These are phyloP conservation scores for Atlantisia rogersi DNA, from an alignment of 2,113 vertebrate species.

Conservation along the genomic window DNA sequence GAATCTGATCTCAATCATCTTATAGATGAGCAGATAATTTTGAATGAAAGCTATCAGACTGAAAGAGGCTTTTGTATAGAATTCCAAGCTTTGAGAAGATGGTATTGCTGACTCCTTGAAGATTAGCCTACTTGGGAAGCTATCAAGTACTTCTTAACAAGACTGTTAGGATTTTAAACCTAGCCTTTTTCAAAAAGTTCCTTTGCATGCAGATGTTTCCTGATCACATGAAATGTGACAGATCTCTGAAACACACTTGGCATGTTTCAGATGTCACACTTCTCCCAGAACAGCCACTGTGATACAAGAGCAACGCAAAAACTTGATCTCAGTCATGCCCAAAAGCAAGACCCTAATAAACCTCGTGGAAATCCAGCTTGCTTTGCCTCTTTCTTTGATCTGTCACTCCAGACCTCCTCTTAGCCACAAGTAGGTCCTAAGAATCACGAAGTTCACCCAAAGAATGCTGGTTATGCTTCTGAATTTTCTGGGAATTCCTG, in stretches of 20 bases:
- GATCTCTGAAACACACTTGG: not conserved
- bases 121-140: not conserved
- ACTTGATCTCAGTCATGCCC: not conserved
- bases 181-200: not conserved
- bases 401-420: not conserved
- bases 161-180: not conserved
- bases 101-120: not conserved
- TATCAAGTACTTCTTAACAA: not conserved
- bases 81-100: not conserved
- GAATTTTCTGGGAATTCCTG: not conserved
- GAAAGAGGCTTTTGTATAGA: not conserved
- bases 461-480: not conserved
- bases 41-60: not conserved
- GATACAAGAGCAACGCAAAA: not conserved
- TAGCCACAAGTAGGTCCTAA: not conserved
- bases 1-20: not conserved
- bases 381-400: not conserved
- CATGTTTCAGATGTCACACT: not conserved
- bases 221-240: not conserved
- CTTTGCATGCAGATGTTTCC: rapidly evolving
- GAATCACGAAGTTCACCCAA: not conserved
- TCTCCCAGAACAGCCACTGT: not conserved
- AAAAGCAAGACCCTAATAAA: not conserved
- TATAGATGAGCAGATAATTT: not conserved
- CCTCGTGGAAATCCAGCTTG: not conserved